phyloP scores from a whole-genome alignment of 1,140 invertebrate species.

The Hypsibius dujardini region DNA sequence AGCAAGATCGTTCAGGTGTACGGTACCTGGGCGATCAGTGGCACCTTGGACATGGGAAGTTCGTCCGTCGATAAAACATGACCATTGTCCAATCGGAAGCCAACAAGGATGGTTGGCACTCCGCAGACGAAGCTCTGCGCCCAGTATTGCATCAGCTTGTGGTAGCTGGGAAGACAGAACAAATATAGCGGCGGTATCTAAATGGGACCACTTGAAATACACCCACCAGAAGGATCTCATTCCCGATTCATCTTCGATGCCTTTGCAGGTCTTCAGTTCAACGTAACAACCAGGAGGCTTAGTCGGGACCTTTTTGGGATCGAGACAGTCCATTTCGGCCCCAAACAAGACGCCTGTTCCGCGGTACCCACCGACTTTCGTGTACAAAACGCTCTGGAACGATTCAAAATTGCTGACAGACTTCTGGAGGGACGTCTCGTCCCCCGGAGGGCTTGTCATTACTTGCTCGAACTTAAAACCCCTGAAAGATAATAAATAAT shows the following conservation, averaged over 20 bases:
- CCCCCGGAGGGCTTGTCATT: neutral
- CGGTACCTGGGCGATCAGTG: neutral
- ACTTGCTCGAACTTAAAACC: neutral
- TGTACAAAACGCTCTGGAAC: neutral
- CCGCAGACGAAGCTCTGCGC: conserved; percentile 4
- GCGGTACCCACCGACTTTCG: neutral
- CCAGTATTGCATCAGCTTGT: neutral
- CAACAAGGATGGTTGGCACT: neutral
- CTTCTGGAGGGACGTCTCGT: neutral
- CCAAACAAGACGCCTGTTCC: neutral
- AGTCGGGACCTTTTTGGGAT: neutral
- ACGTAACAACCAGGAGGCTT: neutral
- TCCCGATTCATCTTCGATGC: neutral
- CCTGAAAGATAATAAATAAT: neutral
- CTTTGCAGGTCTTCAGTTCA: neutral
- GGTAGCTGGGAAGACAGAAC: neutral
- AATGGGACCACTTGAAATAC: neutral
- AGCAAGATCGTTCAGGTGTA: neutral
- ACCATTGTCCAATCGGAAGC: neutral
- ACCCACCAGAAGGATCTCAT: neutral
- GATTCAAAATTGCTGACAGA: neutral
- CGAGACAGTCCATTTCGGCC: neutral
- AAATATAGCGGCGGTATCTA: neutral
- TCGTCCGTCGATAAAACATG: neutral
- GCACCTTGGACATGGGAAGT: neutral